Base-by-base conservation (phyloP, 2,888 invertebrate genomes). In the Margaritifera margaritifera region DNA sequence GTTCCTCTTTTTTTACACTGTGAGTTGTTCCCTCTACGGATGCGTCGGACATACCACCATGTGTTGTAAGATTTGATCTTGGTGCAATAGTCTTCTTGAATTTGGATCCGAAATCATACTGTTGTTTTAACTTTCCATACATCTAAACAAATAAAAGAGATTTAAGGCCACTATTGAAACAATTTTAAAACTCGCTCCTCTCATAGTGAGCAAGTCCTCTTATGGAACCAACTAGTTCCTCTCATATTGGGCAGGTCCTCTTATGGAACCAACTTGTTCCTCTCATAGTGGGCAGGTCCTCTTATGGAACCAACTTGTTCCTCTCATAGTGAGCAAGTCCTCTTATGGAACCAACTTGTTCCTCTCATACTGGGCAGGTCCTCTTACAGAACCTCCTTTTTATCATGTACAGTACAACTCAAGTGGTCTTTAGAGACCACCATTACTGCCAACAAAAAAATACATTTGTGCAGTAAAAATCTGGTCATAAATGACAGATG, bases 21-120 rank as follows among this genome's bases (percentile, higher is more conserved):
- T 99, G 99, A 62, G 88, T 88, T 42, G 86, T 87, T n/a, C 88
- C 90, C 90, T 96, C 97, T 82, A 96, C 96, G 27, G 97, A 97
- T 8, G 96, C 96, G 87, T 96, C 94, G 20, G 97, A 96, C 92
- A 96, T 96, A 24, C 98, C 98, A 22, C 96, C 96, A 70, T 96
- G 91, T 25, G 96, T 96, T 90, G 97, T 95, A 73, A 98, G 92
- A 86, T 97, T 97, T 89, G 96, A 96, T 88, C 95, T 94, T 91
- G 95, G 95, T 80, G 95, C 95, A 73, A 97, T 96, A 68, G 94
- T 94, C 87, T 95, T 95, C 90, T 97, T 97, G 91, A 98, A 99
- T 80, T 95, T 95, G 86, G 94, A 94, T 53, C 96, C 95, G 54
- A 98, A 93, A 92, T 98, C 97, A 89, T 94, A 95, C 55, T 96